Evolutionary conservation across 2,113 vertebrate genomes (phyloP), one percentile per base, ranked within the genome.

Genomic region (Silurus asotus): DNA sequence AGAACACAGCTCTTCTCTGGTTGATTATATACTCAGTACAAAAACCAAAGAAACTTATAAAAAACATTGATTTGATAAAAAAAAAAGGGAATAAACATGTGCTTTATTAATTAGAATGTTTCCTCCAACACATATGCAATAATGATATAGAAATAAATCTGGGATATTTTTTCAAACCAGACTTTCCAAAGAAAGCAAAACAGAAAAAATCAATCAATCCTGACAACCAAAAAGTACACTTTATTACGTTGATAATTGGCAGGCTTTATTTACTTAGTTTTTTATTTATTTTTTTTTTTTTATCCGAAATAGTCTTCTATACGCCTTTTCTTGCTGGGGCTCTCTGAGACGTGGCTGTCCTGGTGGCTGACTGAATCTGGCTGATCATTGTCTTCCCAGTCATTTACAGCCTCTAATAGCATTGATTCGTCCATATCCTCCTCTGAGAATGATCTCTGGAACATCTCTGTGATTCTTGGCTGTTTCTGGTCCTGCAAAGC

Each of bases 381-480:
- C 51, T 91, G 87, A 19, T 92, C 93, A 69, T 2, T 87, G 81
- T 87, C 89, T 19, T 95, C 94, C 93, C 95, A 96, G 70, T 93
- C 92, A n/a, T 93, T 89, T 55, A 89, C 93, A 55, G 93, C 95
- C 87, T 96, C 95, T 87, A 95, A 85, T 55, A 96, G 88, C 19
- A 93, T 59, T 20, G 80, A 86, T 75, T 97, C 94, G n/a, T 97
- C 95, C 6, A 85, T 13, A 0, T 93, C 91, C 0, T 92, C 93
- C 1, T 92, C 93, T 49, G 91, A 92, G 84, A 97, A 96, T 2
- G 96, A 96, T 77, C 92, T 95, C 93, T 97, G 95, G 91, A 98
- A 97, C 92, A 98, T 96, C 85, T 97, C 95, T 0, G 93, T 94
- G 84, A 98, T 96, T 6, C 90, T 96, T 90, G 87, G 94, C 92